Evolutionary conservation across 2,113 vertebrate genomes (phyloP), one percentile per base, ranked within the genome.

Genomic region (Nanorana parkeri): DNA sequence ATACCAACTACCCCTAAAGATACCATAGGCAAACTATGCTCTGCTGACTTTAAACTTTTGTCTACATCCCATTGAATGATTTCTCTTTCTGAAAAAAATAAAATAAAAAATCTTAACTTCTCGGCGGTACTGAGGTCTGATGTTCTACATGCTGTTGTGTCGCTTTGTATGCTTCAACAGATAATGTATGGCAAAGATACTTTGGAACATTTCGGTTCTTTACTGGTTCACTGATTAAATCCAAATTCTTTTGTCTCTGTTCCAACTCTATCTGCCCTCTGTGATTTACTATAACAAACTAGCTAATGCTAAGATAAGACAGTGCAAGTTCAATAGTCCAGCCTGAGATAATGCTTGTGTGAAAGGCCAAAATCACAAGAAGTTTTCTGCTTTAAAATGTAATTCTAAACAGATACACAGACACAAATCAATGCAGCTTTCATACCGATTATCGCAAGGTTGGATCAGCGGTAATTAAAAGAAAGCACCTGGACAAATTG

Each of bases 41-140:
- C 71, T 55, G 69, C 69, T 56, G 69, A 1, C 20, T 73, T 73
- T 26, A 75, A 75, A 16, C 23, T 36, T 61, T 21, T 11, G 4
- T 23, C 13, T 74, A 23, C 19, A n/a, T 23, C 15, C 8, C 8
- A 5, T 36, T 36, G 1, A 36, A 28, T 32, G 7, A n/a, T 60
- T 75, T 20, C 60, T 63, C 10, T 63, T 65, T 65, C 63, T 28
- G 61, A 65, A 17, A 17, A 65, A 29, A 28, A 29, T 29, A 17
- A 29, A 29, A 65, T 29, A 17, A 5, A 29, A 65, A 65, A 65
- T 19, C 17, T 7, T 7, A 11, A 60, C 3, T 61, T 61, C 24
- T 21, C 11, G 21, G n/a, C 3, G 20, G 58, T 8, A 61, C 58
- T 23, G 21, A 61, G 10, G 20, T 24, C 13, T 61, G 10, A n/a